Conservation (phyloP, 2,113 vertebrate species). For the Pangasianodon hypophthalmus region DNA sequence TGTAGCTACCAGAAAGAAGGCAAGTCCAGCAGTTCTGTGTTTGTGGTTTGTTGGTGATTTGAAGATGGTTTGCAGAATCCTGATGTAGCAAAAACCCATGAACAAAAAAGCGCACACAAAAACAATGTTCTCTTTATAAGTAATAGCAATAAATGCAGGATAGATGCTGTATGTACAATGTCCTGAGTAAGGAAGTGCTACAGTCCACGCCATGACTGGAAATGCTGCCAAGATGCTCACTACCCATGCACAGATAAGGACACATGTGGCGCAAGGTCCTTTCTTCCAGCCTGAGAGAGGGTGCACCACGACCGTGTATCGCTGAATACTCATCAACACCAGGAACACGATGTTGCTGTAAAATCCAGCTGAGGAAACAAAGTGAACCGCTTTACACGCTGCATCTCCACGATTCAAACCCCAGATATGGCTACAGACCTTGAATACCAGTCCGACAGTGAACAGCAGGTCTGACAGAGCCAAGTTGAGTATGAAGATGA, state of each 20-base stretch:
- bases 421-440: constrained; percentile 69
- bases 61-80: constrained; percentile 77
- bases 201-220: constrained; percentile 55
- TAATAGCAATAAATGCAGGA: constrained; percentile 50
- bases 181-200: constrained; percentile 34
- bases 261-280: constrained; percentile 45
- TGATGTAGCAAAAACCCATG: constrained; percentile 81
- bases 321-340: constrained; percentile 82
- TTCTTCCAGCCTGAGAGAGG: constrained; percentile 69
- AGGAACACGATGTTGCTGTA: constrained; percentile 85
- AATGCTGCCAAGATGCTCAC: constrained; percentile 75
- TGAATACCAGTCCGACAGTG: constrained; percentile 81
- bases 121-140: constrained; percentile 67
- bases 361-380: constrained; percentile 82
- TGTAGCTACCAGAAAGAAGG: constrained; percentile 79
- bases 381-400: constrained; percentile 77
- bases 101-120: constrained; percentile 79
- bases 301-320: constrained; percentile 79
- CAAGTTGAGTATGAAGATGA: constrained; percentile 88
- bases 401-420: constrained; percentile 78
- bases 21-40: constrained; percentile 81
- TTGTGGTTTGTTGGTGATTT: constrained; percentile 72
- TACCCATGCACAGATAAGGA: constrained; percentile 72
- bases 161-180: constrained; percentile 64
- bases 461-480: constrained; percentile 87